phyloP scores from a whole-genome alignment of 2,113 vertebrate species.

The Acanthochromis polyacanthus region DNA sequence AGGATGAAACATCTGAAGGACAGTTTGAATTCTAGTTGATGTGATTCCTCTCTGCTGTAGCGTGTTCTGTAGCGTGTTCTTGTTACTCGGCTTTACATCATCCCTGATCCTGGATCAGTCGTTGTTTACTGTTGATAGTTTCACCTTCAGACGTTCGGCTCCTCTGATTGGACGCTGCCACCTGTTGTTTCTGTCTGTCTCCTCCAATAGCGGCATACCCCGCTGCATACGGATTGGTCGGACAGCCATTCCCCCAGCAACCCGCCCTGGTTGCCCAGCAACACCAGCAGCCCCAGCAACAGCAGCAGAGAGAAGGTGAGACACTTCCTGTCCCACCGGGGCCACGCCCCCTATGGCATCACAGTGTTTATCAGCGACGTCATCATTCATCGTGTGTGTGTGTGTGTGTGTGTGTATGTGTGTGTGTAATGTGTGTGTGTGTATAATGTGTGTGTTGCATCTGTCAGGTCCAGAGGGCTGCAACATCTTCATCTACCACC shows the following conservation, averaged over 20 bases:
- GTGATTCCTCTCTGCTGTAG: too few species aligned
- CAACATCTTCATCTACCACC: constrained; percentile 99
- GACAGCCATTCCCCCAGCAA: constrained; percentile 91
- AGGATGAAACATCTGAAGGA: too few species aligned
- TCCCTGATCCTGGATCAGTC: constrained; percentile 43
- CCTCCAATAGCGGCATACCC: constrained; percentile 90
- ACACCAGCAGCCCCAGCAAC: constrained; percentile 89
- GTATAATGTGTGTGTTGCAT: constrained; percentile 22
- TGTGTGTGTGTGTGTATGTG: constrained; percentile 35
- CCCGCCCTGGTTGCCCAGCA: constrained; percentile 90
- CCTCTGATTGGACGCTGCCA: constrained; percentile 75
- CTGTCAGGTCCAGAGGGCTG: constrained; percentile 94
- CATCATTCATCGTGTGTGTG: constrained; percentile 49
- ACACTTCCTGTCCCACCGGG: constrained; percentile 69
- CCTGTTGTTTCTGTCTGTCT: constrained; percentile 73
- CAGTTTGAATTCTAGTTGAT: too few species aligned
- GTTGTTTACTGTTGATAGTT: constrained; percentile 74
- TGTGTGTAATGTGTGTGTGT: constrained; percentile 19
- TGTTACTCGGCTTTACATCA: not conserved
- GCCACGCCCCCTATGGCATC: constrained; percentile 45
- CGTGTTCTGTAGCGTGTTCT: too few species aligned
- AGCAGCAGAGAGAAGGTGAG: constrained; percentile 91
- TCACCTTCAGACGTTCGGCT: constrained; percentile 76
- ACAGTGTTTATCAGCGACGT: constrained; percentile 62
- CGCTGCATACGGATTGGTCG: constrained; percentile 92